phyloP scores from a whole-genome alignment of 2,113 vertebrate genomes.

The Nicator chloris region DNA sequence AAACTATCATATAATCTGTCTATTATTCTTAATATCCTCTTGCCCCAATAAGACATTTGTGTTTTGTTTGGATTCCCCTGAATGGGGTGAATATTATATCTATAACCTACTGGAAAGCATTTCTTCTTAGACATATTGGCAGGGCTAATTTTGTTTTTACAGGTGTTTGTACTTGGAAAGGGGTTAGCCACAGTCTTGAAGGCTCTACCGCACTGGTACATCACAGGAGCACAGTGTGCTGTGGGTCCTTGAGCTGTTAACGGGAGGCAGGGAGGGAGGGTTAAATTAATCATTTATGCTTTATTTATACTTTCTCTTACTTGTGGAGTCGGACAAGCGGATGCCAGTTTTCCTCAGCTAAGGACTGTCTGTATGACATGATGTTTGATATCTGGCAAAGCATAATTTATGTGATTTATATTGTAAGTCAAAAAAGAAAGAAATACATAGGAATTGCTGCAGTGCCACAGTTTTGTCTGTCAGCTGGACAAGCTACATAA shows the following conservation, averaged over 20 bases:
- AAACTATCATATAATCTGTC: constrained; percentile 77
- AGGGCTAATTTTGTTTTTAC: constrained; percentile 91
- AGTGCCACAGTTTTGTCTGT: not conserved
- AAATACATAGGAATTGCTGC: not conserved
- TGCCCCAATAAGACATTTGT: constrained; percentile 82
- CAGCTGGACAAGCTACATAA: not conserved
- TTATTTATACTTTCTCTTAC: constrained; percentile 76
- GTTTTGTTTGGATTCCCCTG: constrained; percentile 88
- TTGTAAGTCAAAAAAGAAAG: not conserved
- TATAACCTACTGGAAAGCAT: constrained; percentile 89
- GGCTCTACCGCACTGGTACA: constrained; percentile 86
- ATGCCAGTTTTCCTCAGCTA: constrained; percentile 69
- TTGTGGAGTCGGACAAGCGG: constrained; percentile 58
- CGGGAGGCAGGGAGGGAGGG: constrained; percentile 72
- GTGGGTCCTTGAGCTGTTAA: constrained; percentile 81
- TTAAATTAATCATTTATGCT: constrained; percentile 89
- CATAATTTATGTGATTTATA: constrained; percentile 38
- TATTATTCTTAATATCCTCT: constrained; percentile 81
- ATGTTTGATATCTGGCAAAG: constrained; percentile 55
- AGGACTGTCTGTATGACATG: constrained; percentile 52
- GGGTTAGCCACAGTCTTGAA: constrained; percentile 85
- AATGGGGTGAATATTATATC: constrained; percentile 88
- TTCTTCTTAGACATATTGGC: constrained; percentile 83
- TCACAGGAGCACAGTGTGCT: constrained; percentile 75
- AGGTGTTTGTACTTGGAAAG: constrained; percentile 95